Evolutionary conservation across 2,888 invertebrate species (phyloP), one percentile per base, ranked within the genome.

Genomic region (Drosophila stalkeri): DNA sequence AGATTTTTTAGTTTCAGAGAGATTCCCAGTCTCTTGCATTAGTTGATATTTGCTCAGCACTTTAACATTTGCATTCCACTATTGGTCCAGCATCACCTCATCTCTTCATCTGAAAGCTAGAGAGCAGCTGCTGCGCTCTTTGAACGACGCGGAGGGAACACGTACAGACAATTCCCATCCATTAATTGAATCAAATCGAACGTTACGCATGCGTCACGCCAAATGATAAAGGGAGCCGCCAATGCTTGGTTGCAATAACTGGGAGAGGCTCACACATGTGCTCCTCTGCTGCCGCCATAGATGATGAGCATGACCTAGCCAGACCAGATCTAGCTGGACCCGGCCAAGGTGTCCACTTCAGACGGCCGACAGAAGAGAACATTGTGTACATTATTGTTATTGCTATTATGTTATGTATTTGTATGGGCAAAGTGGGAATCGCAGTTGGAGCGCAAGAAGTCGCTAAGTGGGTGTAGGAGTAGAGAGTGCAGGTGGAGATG

Each of bases 131-230:
- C 52, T 35, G 59, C 64, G 62, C 71, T 62, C 31, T 55, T 41
- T 1, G 27, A 18, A 18, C 55, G 16, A 3, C 27, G 12, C 59
- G 35, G 27, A 55, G 54, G 39, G 39, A 68, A 63, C 90, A 86
- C 86, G 86, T 86, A 86, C 73, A 76, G 70, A 74, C 86, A 81
- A 89, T 86, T 90, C 89, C 56, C 79, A 72, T 75, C 87, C 86
- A 89, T 89, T 89, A 83, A 89, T 89, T 89, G 88, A 85, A 87
- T 86, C 90, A 89, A 90, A 89, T 90, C 89, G 89, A 87, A 90
- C 90, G 85, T 86, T 90, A 87, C 87, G 87, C 90, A 90, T 90
- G 90, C 90, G 84, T 86, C 87, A 83, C 69, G 81, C 74, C 77
- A 73, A 80, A 86, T 77, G 87, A 86, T 83, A 86, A 90, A 90